Conservation (phyloP, 2,113 vertebrate species). For the Garra rufa region DNA sequence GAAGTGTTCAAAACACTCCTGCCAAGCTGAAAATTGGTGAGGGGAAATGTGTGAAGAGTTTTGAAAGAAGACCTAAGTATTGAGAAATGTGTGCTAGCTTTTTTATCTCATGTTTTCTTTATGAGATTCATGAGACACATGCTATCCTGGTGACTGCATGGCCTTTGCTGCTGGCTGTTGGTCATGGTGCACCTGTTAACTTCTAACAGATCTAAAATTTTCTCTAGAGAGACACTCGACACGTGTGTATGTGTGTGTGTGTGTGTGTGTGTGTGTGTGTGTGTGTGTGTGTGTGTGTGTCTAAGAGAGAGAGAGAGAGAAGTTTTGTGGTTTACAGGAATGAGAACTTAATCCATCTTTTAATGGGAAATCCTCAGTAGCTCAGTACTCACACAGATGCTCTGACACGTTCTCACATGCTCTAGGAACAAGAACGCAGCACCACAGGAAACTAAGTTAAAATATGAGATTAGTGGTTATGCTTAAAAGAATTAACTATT, state of each 20-base stretch:
- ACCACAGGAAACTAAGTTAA: background rate
- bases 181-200: conserved; percentile 13
- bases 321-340: background rate
- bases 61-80: too few species aligned
- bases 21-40: background rate
- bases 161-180: background rate
- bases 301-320: background rate
- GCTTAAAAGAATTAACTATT: background rate
- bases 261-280: background rate
- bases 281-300: background rate
- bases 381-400: background rate
- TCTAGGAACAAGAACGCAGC: background rate
- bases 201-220: background rate
- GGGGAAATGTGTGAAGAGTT: too few species aligned
- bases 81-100: background rate
- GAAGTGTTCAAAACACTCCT: background rate
- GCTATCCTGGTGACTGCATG: background rate
- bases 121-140: background rate
- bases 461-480: background rate
- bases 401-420: background rate
- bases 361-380: conserved; percentile 31
- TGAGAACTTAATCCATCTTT: conserved; percentile 34
- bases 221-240: conserved; percentile 17
- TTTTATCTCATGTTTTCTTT: background rate
- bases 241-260: background rate